Percentiles rank a stretch among this genome's conserved stretches.
phyloP scores from a whole-genome alignment of 2,797 vertebrate genomes.

The Alfaro cultratus region DNA sequence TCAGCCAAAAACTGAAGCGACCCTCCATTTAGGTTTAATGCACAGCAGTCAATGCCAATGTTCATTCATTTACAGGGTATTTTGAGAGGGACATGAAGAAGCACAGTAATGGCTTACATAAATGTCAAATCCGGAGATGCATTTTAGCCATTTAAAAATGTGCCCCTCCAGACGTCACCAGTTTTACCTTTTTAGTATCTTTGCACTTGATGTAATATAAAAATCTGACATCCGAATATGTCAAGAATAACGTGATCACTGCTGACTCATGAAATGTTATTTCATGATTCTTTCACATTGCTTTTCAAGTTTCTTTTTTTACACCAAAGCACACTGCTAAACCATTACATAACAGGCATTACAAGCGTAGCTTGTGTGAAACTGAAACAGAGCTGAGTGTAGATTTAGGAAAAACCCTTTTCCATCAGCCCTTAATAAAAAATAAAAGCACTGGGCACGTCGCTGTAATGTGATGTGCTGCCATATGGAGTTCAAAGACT shows the following conservation, averaged over 20 bases:
- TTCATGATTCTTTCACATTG: not conserved
- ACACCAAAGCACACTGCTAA: slow-evolving; percentile 24
- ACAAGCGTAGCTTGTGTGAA: not conserved
- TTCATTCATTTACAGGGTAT: not conserved
- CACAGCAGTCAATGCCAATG: not conserved
- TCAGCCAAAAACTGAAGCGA: not conserved
- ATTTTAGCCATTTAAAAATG: not conserved
- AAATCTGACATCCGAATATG: slow-evolving; percentile 24
- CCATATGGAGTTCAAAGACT: not conserved
- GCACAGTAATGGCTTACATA: not conserved
- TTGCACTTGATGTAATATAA: slow-evolving; percentile 3
- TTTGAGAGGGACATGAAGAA: not conserved
- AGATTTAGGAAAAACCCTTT: not conserved
- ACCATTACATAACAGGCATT: slow-evolving; percentile 51
- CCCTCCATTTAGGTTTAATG: not conserved
- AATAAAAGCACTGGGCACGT: not conserved
- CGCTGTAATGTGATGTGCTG: not conserved
- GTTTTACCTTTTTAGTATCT: slow-evolving; percentile 1
- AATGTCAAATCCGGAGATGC: not conserved
- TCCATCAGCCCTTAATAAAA: not conserved
- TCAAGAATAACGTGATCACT: slow-evolving; percentile 4
- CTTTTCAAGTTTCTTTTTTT: slow-evolving; percentile 36
- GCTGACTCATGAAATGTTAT: not conserved
- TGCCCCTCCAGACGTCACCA: not conserved
- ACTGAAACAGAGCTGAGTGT: not conserved